Conservation (phyloP, 2,888 invertebrate species). For the Euspilapteryx auroguttella region DNA sequence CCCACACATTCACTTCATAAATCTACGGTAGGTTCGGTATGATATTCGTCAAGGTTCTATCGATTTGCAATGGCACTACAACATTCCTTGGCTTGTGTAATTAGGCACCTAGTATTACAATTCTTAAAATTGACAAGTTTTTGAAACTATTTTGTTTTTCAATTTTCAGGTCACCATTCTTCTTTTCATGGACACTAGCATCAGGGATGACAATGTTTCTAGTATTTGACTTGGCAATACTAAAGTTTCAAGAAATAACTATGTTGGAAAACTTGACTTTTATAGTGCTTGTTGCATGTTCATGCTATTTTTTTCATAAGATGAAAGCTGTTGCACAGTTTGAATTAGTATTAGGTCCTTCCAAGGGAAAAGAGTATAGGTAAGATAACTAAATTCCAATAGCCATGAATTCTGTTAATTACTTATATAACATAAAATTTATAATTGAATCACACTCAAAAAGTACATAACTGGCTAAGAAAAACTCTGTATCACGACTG, state of each 20-base stretch:
- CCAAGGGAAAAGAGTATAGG: conserved; percentile 51
- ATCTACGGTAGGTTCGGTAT: too few species aligned
- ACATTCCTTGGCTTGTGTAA: too few species aligned
- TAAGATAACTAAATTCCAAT: conserved; percentile 12
- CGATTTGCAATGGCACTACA: too few species aligned
- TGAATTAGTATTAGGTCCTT: conserved; percentile 36
- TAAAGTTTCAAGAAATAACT: conserved; percentile 70
- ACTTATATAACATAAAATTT: too few species aligned
- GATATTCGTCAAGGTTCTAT: too few species aligned
- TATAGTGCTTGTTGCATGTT: conserved; percentile 26
- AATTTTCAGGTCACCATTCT: conserved; percentile 68
- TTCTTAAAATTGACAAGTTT: neutral
- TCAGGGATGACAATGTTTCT: conserved; percentile 67
- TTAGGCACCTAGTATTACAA: too few species aligned
- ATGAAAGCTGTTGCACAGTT: conserved; percentile 42
- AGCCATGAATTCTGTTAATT: too few species aligned
- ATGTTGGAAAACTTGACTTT: conserved; percentile 42
- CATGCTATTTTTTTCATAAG: conserved; percentile 42
- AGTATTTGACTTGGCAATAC: conserved; percentile 71
- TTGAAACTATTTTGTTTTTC: conserved; percentile 1
- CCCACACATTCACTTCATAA: too few species aligned
- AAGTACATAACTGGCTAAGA: too few species aligned
- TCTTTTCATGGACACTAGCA: conserved; percentile 72
- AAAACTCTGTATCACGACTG: too few species aligned
- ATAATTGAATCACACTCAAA: too few species aligned